These are phyloP conservation scores for Campoletis raptor DNA, from an alignment of 2,888 invertebrate species.

Conservation along the genomic window DNA sequence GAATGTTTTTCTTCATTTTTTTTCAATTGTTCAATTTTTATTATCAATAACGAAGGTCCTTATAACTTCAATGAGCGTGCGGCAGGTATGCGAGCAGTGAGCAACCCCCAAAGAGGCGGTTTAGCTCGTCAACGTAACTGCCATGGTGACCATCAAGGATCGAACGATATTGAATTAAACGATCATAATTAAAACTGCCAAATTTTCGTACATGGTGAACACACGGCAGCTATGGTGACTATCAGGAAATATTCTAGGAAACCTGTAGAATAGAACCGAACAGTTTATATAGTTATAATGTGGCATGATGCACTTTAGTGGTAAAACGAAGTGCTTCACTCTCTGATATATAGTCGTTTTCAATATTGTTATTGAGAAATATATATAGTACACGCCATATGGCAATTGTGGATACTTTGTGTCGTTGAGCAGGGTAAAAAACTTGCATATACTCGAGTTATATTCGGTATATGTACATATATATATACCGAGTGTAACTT, in stretches of 20 bases:
- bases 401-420: conserved; percentile 67
- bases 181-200: conserved; percentile 63
- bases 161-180: conserved; percentile 60
- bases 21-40: not conserved
- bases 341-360: conserved; percentile 42
- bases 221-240: conserved; percentile 40
- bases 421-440: conserved; percentile 24
- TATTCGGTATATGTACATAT: not conserved
- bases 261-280: conserved; percentile 24
- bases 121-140: conserved; percentile 20
- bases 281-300: conserved; percentile 69
- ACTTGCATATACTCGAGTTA: too few relatives aligned
- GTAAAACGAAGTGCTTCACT: conserved; percentile 29
- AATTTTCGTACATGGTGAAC: conserved; percentile 37
- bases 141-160: conserved; percentile 8
- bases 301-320: conserved; percentile 69
- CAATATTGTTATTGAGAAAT: conserved; percentile 49
- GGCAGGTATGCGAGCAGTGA: conserved; percentile 32
- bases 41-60: conserved; percentile 8
- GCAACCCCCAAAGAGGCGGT: conserved; percentile 21
- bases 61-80: conserved; percentile 34
- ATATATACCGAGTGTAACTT: not conserved
- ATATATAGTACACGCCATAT: conserved; percentile 62
- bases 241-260: conserved; percentile 47
- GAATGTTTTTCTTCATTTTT: conserved; percentile 11